phyloP scores from a whole-genome alignment of 1,140 invertebrate genomes.

The Tribolium castaneum region DNA sequence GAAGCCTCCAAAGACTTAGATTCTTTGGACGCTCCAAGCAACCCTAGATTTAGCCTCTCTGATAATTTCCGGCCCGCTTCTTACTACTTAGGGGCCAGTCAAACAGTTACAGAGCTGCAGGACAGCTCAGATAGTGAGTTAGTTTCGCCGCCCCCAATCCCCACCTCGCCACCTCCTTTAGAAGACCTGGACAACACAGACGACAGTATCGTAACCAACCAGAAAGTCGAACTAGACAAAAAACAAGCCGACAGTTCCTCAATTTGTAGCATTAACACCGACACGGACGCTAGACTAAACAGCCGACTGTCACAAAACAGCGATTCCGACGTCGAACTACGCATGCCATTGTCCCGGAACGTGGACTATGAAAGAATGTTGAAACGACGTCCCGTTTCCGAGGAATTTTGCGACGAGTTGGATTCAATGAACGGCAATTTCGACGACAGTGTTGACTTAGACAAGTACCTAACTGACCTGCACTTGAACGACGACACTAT shows the following conservation, averaged over 20 bases:
- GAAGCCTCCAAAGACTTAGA: slow-evolving; percentile 84
- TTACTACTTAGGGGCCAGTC: slow-evolving; percentile 79
- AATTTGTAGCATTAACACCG: slow-evolving; percentile 50
- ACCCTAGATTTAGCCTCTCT: slow-evolving; percentile 83
- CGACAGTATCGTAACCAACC: slow-evolving; percentile 37
- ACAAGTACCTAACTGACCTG: slow-evolving; percentile 74
- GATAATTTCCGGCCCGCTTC: slow-evolving; percentile 89
- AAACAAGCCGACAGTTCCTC: slow-evolving; percentile 51
- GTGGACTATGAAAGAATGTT: slow-evolving; percentile 71
- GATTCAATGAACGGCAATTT: slow-evolving; percentile 70
- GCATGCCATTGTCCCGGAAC: slow-evolving; percentile 36
- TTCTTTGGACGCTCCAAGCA: slow-evolving; percentile 73
- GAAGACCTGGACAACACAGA: slow-evolving; percentile 69
- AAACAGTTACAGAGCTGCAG: slow-evolving; percentile 73
- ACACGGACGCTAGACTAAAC: slow-evolving; percentile 37
- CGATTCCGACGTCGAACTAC: slow-evolving; percentile 54
- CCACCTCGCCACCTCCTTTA: slow-evolving; percentile 78
- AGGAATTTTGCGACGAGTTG: slow-evolving; percentile 73
- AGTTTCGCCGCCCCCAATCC: slow-evolving; percentile 83
- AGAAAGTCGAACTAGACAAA: slow-evolving; percentile 32
- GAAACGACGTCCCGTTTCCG: slow-evolving; percentile 78
- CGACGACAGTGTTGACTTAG: slow-evolving; percentile 70
- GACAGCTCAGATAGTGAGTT: slow-evolving; percentile 87
- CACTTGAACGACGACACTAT: slow-evolving; percentile 41
- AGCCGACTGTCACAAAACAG: slow-evolving; percentile 56